Base-by-base conservation (phyloP, 1,140 invertebrate genomes). In the Nasonia vitripennis region DNA sequence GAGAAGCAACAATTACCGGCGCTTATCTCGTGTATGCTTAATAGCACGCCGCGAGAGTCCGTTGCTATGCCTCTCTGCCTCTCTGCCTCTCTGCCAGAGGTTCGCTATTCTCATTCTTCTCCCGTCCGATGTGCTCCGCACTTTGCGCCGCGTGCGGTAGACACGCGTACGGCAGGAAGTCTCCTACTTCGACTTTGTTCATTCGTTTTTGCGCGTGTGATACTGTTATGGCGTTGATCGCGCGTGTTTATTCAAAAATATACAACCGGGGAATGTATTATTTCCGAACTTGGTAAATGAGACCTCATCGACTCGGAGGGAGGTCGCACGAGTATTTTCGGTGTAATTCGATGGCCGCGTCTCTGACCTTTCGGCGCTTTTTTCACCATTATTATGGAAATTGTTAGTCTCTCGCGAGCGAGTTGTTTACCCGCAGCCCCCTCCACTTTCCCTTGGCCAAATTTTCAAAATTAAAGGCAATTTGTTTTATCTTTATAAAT, bases 11-110 rank as follows among this genome's bases (percentile, higher is more conserved):
- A 89, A 91, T 90, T 88, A 90, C 88, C 68, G 70, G 51, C 86
- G 88, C 86, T 88, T 89, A 89, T 90, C 90, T 87, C 62, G 83
- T 89, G 71, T 83, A 83, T 78, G 23, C 79, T 84, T 87, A 89
- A 87, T 89, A 80, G 71, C 78, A 85, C 74, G 82, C 84, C 81
- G 86, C 89, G 87, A 78, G 87, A 27, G 68, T 27, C 23, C 1
- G 68, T 17, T 20, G 55, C 55, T 62, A 45, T 45, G 41, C 41
- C 17, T 70, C 27, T 27, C 34, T 14, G 68, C 68, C 68, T 27
- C 68, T 27, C 10, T 45, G 41, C 41, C 17, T 70, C 27, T 27
- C 31, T 17, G 68, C 68, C 68, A 34, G 68, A 71, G 68, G 27
- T 14, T 62, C 55, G 20, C 17, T 62, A 51, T 51, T 51, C 14